These are phyloP conservation scores for Linnaemya tessellans DNA, from an alignment of 2,888 invertebrate species.

Conservation along the genomic window DNA sequence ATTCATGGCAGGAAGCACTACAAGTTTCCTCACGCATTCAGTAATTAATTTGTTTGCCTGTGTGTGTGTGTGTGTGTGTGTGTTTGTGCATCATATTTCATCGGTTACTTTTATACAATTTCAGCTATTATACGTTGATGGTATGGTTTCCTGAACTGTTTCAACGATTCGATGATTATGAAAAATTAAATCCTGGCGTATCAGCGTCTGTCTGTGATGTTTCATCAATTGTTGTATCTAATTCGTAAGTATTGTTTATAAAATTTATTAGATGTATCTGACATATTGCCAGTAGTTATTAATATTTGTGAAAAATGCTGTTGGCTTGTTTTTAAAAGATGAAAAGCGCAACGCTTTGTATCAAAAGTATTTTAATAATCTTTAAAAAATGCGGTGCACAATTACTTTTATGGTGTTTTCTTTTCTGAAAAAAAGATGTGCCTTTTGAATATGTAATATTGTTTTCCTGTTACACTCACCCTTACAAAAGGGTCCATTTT, in stretches of 20 bases:
- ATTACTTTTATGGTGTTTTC: too few relatives aligned
- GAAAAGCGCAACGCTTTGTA: too few relatives aligned
- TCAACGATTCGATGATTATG: slow-evolving; percentile 91
- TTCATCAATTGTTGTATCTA: slow-evolving; percentile 86
- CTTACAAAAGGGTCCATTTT: too few relatives aligned
- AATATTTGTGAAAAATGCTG: too few relatives aligned
- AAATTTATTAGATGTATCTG: too few relatives aligned
- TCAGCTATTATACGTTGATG: slow-evolving; percentile 95
- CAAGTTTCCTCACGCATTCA: slow-evolving; percentile 2
- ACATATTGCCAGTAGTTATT: too few relatives aligned
- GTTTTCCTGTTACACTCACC: too few relatives aligned
- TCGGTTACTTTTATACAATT: slow-evolving; percentile 72
- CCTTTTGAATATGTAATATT: too few relatives aligned
- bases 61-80: not conserved
- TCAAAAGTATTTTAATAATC: too few relatives aligned
- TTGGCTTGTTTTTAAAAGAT: too few relatives aligned
- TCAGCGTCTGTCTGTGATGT: slow-evolving; percentile 91
- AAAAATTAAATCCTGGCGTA: slow-evolving; percentile 86
- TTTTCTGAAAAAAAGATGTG: too few relatives aligned
- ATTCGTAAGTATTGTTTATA: slow-evolving; percentile 73
- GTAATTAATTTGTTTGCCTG: not conserved
- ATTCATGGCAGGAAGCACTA: slow-evolving; percentile 42
- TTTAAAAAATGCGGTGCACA: too few relatives aligned
- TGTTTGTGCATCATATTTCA: not conserved
- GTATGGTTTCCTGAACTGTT: slow-evolving; percentile 96